Conservation (phyloP, 2,797 vertebrate species). For the Saguinus oedipus region DNA sequence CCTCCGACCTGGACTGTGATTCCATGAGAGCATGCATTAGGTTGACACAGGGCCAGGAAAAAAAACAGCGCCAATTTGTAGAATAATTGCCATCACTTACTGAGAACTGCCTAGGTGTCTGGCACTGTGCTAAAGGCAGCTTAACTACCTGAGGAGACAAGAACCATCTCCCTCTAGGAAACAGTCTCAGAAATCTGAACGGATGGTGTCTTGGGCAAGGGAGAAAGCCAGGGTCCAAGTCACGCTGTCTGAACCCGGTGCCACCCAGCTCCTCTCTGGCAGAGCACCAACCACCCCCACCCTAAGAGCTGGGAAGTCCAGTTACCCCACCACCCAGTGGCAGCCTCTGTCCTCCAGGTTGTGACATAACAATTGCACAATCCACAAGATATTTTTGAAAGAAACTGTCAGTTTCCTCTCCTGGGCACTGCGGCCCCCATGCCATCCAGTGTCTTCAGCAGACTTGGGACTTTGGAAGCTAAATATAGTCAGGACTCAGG, state of each 20-base stretch:
- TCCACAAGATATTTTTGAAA: conserved; percentile 61
- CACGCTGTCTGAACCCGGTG: not conserved
- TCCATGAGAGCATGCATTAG: not conserved
- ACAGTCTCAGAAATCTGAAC: not conserved
- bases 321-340: not conserved
- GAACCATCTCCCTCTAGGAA: not conserved
- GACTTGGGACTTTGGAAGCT: conserved; percentile 18
- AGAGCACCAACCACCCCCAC: not conserved
- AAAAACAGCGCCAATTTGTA: not conserved
- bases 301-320: not conserved
- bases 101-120: not conserved
- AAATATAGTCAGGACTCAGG: not conserved
- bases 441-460: not conserved
- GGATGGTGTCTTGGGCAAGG: not conserved
- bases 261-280: not conserved
- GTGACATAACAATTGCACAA: conserved; percentile 51
- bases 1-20: not conserved
- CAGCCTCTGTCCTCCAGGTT: conserved; percentile 42
- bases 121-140: not conserved
- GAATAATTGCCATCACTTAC: not conserved
- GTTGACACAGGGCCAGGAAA: not conserved
- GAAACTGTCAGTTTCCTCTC: conserved; percentile 56
- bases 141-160: not conserved
- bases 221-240: not conserved
- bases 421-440: not conserved